Evolutionary conservation across 2,113 vertebrate species (phyloP).

Genomic region (Aphyosemion australe): DNA sequence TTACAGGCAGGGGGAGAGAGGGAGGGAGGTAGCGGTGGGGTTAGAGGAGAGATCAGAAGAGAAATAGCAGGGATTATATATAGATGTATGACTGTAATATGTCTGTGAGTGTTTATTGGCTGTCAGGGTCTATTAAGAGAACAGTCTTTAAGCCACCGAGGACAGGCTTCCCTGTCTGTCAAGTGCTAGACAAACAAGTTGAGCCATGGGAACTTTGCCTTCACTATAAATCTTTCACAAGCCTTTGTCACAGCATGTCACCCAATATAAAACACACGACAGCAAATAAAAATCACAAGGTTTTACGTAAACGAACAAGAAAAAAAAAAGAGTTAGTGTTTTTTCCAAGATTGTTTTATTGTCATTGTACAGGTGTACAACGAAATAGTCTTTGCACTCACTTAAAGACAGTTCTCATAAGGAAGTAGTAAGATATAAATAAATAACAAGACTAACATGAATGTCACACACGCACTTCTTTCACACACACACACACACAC

Average conservation of each 20-base stretch:
- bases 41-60: slow-evolving; percentile 40
- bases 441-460: too few species aligned
- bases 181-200: slow-evolving; percentile 54
- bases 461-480: too few species aligned
- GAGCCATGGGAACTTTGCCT: slow-evolving; percentile 35
- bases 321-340: background rate
- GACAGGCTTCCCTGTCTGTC: slow-evolving; percentile 58
- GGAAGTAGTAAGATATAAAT: too few species aligned
- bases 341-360: too few species aligned
- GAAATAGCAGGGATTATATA: slow-evolving; percentile 65
- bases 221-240: slow-evolving; percentile 15
- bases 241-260: background rate
- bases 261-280: background rate
- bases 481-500: too few species aligned
- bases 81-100: slow-evolving; percentile 58
- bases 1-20: slow-evolving; percentile 1
- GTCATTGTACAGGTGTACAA: too few species aligned
- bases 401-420: too few species aligned
- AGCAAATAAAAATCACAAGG: background rate
- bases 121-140: slow-evolving; percentile 51
- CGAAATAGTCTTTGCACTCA: too few species aligned
- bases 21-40: slow-evolving; percentile 12
- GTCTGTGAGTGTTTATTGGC: slow-evolving; percentile 28
- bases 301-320: background rate
- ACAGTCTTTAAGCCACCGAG: slow-evolving; percentile 21